These are phyloP conservation scores for Thalassarche chlororhynchos DNA, from an alignment of 2,113 vertebrate species.

Conservation along the genomic window DNA sequence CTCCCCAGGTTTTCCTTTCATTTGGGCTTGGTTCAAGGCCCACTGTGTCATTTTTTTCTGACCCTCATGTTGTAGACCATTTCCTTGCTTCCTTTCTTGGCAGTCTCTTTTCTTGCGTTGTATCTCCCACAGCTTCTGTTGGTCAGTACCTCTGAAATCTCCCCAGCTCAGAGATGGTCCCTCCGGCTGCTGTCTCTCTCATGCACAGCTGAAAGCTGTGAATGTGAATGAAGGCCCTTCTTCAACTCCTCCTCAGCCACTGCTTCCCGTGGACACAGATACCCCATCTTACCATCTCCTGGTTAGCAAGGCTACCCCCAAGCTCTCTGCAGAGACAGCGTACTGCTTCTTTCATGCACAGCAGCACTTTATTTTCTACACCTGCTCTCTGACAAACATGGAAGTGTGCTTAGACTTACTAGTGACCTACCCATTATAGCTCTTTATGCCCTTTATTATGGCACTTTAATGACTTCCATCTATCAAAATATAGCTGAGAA, in stretches of 20 bases:
- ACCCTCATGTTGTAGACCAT: accelerated
- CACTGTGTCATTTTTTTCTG: neutral
- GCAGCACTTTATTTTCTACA: neutral
- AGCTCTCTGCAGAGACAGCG: neutral
- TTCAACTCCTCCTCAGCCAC: neutral
- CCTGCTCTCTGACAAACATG: neutral
- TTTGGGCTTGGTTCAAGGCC: neutral
- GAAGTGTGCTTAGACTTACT: neutral
- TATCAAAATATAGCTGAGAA: constrained; percentile 31
- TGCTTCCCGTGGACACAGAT: neutral
- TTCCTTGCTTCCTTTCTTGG: neutral
- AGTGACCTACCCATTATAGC: neutral
- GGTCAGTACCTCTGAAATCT: neutral
- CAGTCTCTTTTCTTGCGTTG: neutral
- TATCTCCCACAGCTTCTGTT: neutral
- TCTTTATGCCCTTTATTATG: neutral
- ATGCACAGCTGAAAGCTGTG: neutral
- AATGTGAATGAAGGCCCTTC: neutral
- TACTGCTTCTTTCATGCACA: neutral
- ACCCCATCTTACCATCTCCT: neutral
- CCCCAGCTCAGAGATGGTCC: neutral
- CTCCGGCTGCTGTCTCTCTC: neutral
- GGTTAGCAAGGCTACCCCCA: neutral
- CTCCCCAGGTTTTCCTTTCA: neutral
- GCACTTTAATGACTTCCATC: neutral